Conservation (phyloP, 2,888 invertebrate species). For the Leistus spinibarbis region DNA sequence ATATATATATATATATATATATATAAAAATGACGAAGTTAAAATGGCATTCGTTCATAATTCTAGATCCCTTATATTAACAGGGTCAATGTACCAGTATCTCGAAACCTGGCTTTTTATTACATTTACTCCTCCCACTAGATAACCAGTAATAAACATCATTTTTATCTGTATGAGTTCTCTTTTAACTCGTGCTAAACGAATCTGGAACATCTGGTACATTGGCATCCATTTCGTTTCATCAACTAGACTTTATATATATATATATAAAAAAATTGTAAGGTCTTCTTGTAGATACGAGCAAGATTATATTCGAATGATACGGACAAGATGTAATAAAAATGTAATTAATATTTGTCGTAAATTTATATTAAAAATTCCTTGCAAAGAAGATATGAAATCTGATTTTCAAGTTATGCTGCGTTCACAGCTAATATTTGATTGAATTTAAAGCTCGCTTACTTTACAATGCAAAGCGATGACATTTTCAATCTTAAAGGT, state of each 20-base stretch:
- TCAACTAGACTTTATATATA: not conserved
- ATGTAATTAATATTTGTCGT: not conserved
- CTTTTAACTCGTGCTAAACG: not conserved
- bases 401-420: too few relatives aligned
- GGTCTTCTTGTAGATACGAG: not conserved
- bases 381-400: not conserved
- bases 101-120: not conserved
- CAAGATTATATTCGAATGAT: not conserved
- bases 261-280: not conserved
- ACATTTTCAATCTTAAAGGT: too few relatives aligned
- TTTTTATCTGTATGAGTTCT: not conserved
- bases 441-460: too few relatives aligned
- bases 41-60: not conserved
- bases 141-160: not conserved
- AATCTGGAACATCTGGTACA: not conserved
- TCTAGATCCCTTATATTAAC: not conserved
- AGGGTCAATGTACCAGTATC: not conserved
- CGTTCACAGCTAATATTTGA: too few relatives aligned
- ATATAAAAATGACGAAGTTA: not conserved
- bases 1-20: not conserved
- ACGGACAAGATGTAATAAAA: not conserved
- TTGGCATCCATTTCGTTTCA: not conserved
- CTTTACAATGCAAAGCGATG: too few relatives aligned
- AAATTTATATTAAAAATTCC: not conserved
- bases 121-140: not conserved